Base-by-base conservation (phyloP, 2,888 invertebrate species). In the Chrysotoxum bicinctum region DNA sequence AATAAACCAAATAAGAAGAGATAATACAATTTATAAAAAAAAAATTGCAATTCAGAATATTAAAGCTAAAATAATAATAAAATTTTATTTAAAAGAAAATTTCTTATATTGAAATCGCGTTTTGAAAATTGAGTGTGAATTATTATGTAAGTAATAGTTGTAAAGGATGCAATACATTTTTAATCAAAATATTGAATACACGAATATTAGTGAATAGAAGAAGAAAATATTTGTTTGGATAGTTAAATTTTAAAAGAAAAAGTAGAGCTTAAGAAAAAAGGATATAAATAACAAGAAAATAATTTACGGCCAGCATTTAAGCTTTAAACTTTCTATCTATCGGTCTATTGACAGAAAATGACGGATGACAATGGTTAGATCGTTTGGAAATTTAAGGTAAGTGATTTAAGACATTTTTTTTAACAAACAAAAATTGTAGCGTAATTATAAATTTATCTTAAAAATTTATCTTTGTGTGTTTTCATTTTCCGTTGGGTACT, bases 341-440 rank as follows among this genome's bases (percentile, higher is more conserved):
- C 21, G 58, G 66, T 68, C 45, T 62, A 45, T 62, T 56, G 81
- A 62, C 84, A 81, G 85, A 82, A 86, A 86, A 86, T 86, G 82
- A 86, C 85, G 85, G 82, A 86, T 77, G 64, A 86, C 52, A 86
- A 86, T 77, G 85, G 77, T 77, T 86, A 86, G 69, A 77, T 76
- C 64, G 58, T 14, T 73, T 32, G 26, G 58, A 73, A 77, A 12
- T 37, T 48, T 68, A 45, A 86, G 85, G 85, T 86, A 76, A 86
- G 85, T 80, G 37, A 12, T 52, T 32, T 32, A 12, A 16, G 16
- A 26, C n/a, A 0, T 52, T n/a, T n/a, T n/a, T n/a, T n/a, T n/a
- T n/a, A n/a, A n/a, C n/a, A n/a, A n/a, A n/a, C n/a, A n/a, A n/a
- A n/a, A n/a, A n/a, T n/a, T n/a, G n/a, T n/a, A n/a, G n/a, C n/a